phyloP scores from a whole-genome alignment of 2,113 vertebrate species.

The Verasper variegatus region DNA sequence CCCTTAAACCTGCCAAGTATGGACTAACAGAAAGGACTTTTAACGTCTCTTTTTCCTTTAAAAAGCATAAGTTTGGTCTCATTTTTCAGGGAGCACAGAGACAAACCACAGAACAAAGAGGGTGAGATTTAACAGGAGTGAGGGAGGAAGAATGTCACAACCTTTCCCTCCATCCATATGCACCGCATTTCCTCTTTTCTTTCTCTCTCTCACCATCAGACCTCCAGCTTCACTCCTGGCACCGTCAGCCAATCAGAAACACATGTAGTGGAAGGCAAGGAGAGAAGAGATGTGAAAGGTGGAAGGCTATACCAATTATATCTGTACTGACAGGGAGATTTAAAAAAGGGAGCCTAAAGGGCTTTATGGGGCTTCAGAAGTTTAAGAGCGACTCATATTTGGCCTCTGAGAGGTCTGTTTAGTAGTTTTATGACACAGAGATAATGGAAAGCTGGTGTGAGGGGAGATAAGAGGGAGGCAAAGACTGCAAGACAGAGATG shows the following conservation, averaged over 20 bases:
- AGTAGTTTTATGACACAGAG: slow-evolving; percentile 49
- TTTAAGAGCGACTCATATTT: slow-evolving; percentile 33
- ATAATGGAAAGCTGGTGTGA: slow-evolving; percentile 39
- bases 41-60: neutral
- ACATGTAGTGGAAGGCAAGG: slow-evolving; percentile 29
- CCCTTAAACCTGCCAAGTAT: neutral
- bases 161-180: slow-evolving; percentile 44
- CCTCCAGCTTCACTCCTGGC: slow-evolving; percentile 22
- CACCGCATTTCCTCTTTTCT: slow-evolving; percentile 43
- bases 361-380: slow-evolving; percentile 33
- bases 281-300: slow-evolving; percentile 10
- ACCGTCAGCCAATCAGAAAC: slow-evolving; percentile 52
- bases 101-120: neutral
- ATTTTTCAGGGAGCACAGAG: neutral
- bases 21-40: neutral
- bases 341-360: slow-evolving; percentile 41
- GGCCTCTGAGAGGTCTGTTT: slow-evolving; percentile 42
- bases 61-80: neutral
- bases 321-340: slow-evolving; percentile 48
- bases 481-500: neutral
- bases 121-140: slow-evolving; percentile 28
- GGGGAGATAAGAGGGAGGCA: slow-evolving; percentile 2
- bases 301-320: slow-evolving; percentile 17
- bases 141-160: slow-evolving; percentile 32
- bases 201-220: slow-evolving; percentile 18